phyloP scores from a whole-genome alignment of 2,888 invertebrate genomes.

The Coenonympha arcania region DNA sequence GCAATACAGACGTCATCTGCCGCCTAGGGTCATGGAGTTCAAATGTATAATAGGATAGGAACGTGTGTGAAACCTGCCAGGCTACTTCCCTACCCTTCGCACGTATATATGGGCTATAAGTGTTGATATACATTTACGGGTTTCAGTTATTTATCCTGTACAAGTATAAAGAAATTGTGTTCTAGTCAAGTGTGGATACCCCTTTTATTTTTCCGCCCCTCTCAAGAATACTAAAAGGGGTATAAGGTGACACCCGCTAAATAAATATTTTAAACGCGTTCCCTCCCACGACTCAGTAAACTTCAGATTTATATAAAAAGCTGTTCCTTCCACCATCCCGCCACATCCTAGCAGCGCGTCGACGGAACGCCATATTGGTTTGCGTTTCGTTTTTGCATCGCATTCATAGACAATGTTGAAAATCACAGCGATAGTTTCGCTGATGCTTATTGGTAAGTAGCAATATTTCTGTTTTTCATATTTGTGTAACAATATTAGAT shows the following conservation, averaged over 20 bases:
- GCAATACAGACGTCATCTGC: no score
- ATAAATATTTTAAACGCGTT: conserved; percentile 14
- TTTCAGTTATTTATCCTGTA: no score
- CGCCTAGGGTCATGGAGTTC: no score
- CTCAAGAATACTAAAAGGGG: neutral
- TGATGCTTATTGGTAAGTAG: conserved; percentile 10
- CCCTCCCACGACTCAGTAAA: conserved; percentile 43
- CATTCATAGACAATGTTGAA: conserved; percentile 60
- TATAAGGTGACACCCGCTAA: conserved; percentile 6
- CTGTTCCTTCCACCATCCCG: conserved; percentile 27
- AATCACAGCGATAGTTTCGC: conserved; percentile 39
- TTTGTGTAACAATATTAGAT: neutral
- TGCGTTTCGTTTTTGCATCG: conserved; percentile 25
- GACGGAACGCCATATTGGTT: conserved; percentile 13
- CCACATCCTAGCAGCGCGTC: conserved; percentile 42
- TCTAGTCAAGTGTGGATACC: neutral
- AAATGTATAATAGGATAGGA: no score
- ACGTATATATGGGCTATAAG: no score
- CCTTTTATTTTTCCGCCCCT: neutral
- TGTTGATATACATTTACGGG: no score
- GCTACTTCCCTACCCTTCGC: no score
- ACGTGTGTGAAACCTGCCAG: no score
- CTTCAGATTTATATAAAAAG: conserved; percentile 51
- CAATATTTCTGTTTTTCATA: neutral
- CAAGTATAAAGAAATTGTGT: no score